Evolutionary conservation across 2,113 vertebrate genomes (phyloP), one percentile per base, ranked within the genome.

Genomic region (Turdus rufiventris): DNA sequence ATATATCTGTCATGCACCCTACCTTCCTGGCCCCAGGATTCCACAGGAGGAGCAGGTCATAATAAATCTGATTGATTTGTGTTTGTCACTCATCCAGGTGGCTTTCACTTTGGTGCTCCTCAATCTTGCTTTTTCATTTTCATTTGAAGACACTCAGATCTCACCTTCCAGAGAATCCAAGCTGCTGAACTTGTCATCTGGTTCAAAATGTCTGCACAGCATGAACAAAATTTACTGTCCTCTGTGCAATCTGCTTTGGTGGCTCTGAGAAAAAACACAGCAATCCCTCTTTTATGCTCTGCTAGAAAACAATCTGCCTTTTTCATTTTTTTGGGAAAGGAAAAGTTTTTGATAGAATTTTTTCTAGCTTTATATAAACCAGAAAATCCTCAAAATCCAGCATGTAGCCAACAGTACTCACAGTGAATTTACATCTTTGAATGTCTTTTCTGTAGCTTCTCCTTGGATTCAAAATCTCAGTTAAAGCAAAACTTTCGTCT

Each of bases 201-300:
- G 95, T 97, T 98, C 96, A 97, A 96, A 97, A 97, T 91, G 82
- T 97, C 96, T 95, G 78, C 96, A 88, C 91, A 93, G 95, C 81
- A 95, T 58, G 96, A 91, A 36, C 77, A 95, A 96, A 95, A 95
- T 96, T 95, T 82, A 89, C 92, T 83, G 31, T 96, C 88, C 95
- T 94, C 93, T 94, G 85, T 96, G 78, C 96, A 96, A 96, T 95
- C 90, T 95, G 88, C 92, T 96, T 93, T 91, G 84, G 91, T 96
- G 93, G 50, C 83, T 98, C 63, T 95, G 66, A 96, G 86, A 95
- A 93, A 96, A 96, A 92, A 51, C 72, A 83, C 42, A 92, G 68
- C 91, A 96, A 94, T 97, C 89, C 67, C 80, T 95, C 85, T 94
- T 97, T 96, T 96, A 96, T 96, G 81, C 93, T 96, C 85, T 70